These are phyloP conservation scores for Acrocephalus scirpaceus DNA, from an alignment of 2,797 vertebrate genomes.

Conservation along the genomic window DNA sequence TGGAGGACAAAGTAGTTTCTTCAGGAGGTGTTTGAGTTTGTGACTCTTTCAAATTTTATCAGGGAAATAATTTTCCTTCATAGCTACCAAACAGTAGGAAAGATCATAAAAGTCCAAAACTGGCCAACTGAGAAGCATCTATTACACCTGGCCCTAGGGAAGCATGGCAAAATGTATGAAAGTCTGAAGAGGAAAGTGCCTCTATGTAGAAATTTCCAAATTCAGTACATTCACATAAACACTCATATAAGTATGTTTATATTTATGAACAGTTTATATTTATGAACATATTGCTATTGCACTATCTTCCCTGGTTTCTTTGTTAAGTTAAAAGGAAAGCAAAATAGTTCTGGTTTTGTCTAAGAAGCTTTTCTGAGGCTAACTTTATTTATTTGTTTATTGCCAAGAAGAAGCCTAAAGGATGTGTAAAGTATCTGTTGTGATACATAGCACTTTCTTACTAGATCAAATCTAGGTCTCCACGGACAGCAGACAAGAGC, in stretches of 20 bases:
- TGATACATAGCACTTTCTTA: neutral
- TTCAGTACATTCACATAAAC: neutral
- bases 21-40: constrained; percentile 39
- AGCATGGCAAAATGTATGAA: constrained; percentile 18
- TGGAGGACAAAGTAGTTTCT: neutral
- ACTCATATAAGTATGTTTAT: neutral
- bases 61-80: constrained; percentile 25
- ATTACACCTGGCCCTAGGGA: neutral
- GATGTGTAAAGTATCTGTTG: constrained; percentile 38
- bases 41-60: constrained; percentile 13
- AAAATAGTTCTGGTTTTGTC: neutral
- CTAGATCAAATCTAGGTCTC: constrained; percentile 45
- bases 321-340: constrained; percentile 11
- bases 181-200: neutral
- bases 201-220: constrained; percentile 36
- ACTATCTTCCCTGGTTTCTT: constrained; percentile 51
- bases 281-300: constrained; percentile 5
- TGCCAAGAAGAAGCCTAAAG: constrained; percentile 35
- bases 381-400: constrained; percentile 62
- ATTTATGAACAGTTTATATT: constrained; percentile 10
- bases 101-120: constrained; percentile 22
- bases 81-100: constrained; percentile 26
- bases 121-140: constrained; percentile 21
- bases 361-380: constrained; percentile 20
- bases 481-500: neutral